Evolutionary conservation across 1,140 invertebrate genomes (phyloP).

Genomic region (Drosophila teissieri): DNA sequence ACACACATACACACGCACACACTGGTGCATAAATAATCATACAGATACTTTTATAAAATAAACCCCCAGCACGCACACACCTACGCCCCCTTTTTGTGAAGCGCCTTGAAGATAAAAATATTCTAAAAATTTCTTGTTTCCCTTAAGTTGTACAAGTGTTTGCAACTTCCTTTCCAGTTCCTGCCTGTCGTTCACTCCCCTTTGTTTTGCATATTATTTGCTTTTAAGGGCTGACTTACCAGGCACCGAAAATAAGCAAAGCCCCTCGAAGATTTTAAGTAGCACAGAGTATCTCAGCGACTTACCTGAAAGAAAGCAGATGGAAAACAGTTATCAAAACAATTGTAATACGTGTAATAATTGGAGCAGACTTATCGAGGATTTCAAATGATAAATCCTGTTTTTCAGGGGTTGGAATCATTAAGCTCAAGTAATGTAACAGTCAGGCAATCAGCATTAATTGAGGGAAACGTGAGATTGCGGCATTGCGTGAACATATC

Average conservation of each 20-base stretch:
- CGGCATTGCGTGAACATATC: background rate
- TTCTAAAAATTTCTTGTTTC: constrained; percentile 66
- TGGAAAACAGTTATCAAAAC: constrained; percentile 36
- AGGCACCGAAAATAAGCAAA: constrained; percentile 65
- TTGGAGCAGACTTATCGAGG: constrained; percentile 44
- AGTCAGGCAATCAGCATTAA: constrained; percentile 58
- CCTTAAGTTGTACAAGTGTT: constrained; percentile 77
- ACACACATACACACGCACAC: constrained; percentile 13
- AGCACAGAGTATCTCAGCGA: constrained; percentile 57
- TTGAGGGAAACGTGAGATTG: constrained; percentile 52
- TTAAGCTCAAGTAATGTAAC: constrained; percentile 38
- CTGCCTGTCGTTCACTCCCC: background rate
- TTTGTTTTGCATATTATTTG: constrained; percentile 61
- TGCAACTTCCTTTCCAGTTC: constrained; percentile 19
- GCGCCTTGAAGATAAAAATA: constrained; percentile 27
- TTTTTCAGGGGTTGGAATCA: constrained; percentile 22
- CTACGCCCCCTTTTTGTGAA: constrained; percentile 17
- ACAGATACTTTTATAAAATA: constrained; percentile 30
- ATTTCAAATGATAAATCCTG: constrained; percentile 19
- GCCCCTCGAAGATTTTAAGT: constrained; percentile 58
- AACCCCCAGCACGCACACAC: constrained; percentile 20
- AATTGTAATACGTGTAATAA: constrained; percentile 57
- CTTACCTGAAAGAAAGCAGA: constrained; percentile 70
- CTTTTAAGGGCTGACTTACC: constrained; percentile 60
- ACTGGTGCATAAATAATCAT: constrained; percentile 25